These are phyloP conservation scores for Petroica traversi DNA, from an alignment of 2,113 vertebrate genomes.

Conservation along the genomic window DNA sequence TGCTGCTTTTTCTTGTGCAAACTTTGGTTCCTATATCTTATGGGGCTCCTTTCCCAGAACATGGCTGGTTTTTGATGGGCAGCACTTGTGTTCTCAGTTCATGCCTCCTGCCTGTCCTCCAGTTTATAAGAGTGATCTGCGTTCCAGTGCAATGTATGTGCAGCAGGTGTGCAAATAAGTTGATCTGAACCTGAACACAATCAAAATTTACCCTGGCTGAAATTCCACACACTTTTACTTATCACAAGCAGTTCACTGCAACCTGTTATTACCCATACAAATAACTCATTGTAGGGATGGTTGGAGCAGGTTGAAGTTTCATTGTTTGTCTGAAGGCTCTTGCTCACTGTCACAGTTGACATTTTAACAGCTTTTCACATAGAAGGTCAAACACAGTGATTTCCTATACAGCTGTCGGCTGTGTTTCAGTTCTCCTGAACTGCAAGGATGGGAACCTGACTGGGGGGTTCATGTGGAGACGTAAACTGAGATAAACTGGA, in stretches of 20 bases:
- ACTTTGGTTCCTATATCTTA: conserved; percentile 57
- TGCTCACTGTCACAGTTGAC: not conserved
- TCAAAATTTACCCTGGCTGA: not conserved
- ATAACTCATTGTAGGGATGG: not conserved
- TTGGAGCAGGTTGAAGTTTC: not conserved
- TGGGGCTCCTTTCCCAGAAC: not conserved
- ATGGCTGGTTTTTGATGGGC: not conserved
- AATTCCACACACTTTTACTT: not conserved
- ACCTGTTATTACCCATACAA: not conserved
- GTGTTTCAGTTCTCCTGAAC: not conserved
- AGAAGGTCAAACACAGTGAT: not conserved
- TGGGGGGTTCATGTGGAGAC: not conserved
- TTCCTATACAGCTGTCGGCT: not conserved
- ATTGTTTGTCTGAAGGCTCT: not conserved
- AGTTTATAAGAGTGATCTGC: not conserved
- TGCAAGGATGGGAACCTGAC: not conserved
- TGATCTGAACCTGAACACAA: not conserved
- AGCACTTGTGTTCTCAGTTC: not conserved
- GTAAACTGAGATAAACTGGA: not conserved
- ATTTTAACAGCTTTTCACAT: not conserved
- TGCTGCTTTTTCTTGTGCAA: conserved; percentile 58
- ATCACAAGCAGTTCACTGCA: not conserved
- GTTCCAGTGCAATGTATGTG: not conserved
- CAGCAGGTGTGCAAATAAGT: not conserved
- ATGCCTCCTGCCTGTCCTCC: not conserved